These are phyloP conservation scores for Drosophila repletoides DNA, from an alignment of 1,140 invertebrate genomes.

Conservation along the genomic window DNA sequence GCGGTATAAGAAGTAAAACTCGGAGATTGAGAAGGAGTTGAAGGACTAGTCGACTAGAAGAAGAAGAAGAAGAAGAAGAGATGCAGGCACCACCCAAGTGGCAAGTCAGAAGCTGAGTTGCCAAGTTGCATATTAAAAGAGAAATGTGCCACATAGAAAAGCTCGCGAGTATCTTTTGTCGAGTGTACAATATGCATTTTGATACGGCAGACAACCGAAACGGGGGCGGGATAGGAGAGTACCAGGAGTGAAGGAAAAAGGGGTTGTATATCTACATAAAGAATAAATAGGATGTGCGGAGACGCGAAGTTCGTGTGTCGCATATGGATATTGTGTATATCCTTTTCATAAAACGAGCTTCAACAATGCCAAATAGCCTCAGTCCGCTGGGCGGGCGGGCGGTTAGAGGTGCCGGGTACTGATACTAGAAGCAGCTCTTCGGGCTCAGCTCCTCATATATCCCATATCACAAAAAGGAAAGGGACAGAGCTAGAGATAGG, in stretches of 20 bases:
- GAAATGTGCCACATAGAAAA: conserved; percentile 65
- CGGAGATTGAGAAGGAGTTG: too few species aligned
- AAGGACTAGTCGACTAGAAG: too few species aligned
- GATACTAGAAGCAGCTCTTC: conserved; percentile 27
- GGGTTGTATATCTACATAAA: conserved; percentile 26
- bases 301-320: conserved; percentile 33
- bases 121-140: conserved; percentile 50
- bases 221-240: conserved; percentile 17
- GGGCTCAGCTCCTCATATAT: conserved; percentile 21
- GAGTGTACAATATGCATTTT: conserved; percentile 76
- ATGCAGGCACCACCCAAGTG: neutral
- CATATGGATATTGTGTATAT: conserved; percentile 52
- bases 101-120: conserved; percentile 15
- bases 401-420: neutral
- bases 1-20: too few species aligned
- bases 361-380: conserved; percentile 55
- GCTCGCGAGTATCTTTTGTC: conserved; percentile 49
- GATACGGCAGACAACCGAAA: conserved; percentile 43
- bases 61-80: neutral
- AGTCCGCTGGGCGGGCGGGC: conserved; percentile 1
- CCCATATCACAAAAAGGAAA: conserved; percentile 37
- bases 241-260: neutral
- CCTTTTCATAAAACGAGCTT: conserved; percentile 50
- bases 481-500: neutral
- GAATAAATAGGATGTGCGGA: conserved; percentile 22